Evolutionary conservation across 92 coral and sea anemone genomes (phyloP).

Genomic region (Meandrina meandrites): DNA sequence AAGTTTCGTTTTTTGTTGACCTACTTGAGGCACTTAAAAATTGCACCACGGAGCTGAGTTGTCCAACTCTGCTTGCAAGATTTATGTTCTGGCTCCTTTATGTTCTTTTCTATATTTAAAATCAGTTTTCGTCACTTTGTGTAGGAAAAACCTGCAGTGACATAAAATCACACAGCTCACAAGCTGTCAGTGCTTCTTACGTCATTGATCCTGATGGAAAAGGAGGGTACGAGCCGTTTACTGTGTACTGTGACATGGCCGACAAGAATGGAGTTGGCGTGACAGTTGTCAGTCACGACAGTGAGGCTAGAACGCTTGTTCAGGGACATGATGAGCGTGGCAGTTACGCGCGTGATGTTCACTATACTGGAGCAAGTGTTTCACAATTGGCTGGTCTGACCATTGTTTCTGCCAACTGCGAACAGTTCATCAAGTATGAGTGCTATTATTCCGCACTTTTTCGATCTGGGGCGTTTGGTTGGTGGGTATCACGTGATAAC

Average conservation of each 20-base stretch:
- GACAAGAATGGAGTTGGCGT: conserved; percentile 51
- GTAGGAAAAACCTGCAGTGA: conserved; percentile 23
- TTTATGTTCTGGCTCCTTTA: too few species aligned
- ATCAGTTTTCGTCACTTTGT: neutral
- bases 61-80: too few species aligned
- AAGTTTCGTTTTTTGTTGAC: too few species aligned
- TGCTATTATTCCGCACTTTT: neutral
- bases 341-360: conserved; percentile 10
- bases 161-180: neutral
- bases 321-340: neutral
- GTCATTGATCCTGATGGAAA: conserved; percentile 42
- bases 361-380: conserved; percentile 10
- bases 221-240: conserved; percentile 34
- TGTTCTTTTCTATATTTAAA: too few species aligned
- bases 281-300: conserved; percentile 55
- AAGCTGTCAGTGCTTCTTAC: conserved; percentile 18
- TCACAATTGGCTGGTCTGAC: conserved; percentile 23
- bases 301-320: conserved; percentile 33
- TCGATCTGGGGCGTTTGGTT: neutral
- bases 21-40: too few species aligned
- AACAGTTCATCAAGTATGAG: conserved; percentile 45
- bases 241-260: conserved; percentile 58
- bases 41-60: too few species aligned
- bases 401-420: conserved; percentile 14
- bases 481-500: conserved; percentile 55